Base-by-base conservation (phyloP, 2,888 invertebrate species). In the Campoletis raptor region DNA sequence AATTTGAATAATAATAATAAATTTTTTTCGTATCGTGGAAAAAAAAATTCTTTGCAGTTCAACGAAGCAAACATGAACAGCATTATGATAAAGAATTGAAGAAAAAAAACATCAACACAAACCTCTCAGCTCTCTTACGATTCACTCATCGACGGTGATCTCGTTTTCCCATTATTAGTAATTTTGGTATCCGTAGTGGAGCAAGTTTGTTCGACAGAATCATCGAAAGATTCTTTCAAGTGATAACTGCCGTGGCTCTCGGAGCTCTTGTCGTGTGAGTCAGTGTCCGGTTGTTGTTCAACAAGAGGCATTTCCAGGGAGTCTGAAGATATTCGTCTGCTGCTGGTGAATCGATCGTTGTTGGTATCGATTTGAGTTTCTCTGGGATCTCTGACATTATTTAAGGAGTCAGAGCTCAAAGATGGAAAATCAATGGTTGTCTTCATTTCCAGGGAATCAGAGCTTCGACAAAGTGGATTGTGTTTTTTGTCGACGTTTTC, bases 391-490 rank as follows among this genome's bases (percentile, higher is more conserved):
- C 90, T 88, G 0, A 94, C 91, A 74, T 94, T 94, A 76, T 94
- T 94, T 57, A 94, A 82, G 4, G 94, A 94, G 76, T 94, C 94
- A 3, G 94, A 94, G 85, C 94, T 94, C 40, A 94, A 82, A 0
- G 94, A 94, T 3, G 94, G 94, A 85, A 91, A 91, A 85, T 94
- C 94, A 18, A 94, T 84, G 0, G 95, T 95, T 69, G 95, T 95
- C 90, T 96, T 96, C 87, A 96, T 95, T 88, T 97, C 97, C 81
- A 97, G 93, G 79, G 97, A 97, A 91, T 97, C 97, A 1, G 96
- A 95, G 90, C 97, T 97, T 66, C 96, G 96, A 87, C 96, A 95
- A 70, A 96, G 95, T 0, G 94, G 94, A 91, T 95, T 95, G 77
- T 95, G 93, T 40, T 94, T 94, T 78, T 94, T 94, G 18, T 92